Evolutionary conservation across 1,140 invertebrate species (phyloP), one percentile per base, ranked within the genome.

Genomic region (Drosophila jambulina): DNA sequence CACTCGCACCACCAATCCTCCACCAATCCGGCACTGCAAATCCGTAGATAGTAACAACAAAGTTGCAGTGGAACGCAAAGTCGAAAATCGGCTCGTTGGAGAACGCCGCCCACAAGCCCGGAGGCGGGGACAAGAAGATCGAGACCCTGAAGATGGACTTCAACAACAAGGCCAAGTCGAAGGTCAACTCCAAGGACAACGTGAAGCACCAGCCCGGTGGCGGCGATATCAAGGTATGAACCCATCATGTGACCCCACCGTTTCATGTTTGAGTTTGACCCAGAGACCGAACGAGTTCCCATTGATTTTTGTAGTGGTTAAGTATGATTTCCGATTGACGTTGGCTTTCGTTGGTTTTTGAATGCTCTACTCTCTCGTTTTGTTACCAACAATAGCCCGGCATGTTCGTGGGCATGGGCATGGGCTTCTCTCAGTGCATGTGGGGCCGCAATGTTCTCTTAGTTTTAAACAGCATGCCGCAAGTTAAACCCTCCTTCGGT

Each of bases 121-220:
- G 97, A 38, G 98, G 98, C 32, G 98, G 98, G 29, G 97, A 97
- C 79, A 97, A 98, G 93, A 98, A 98, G 94, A 98, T 99, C 48
- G 97, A 98, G 93, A 95, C 95, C 1, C 95, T 98, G 7, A 98
- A 98, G 93, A 93, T 98, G 67, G 97, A 98, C 80, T 99, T 98
- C 93, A 98, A 98, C 88, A 96, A 97, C 48, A 97, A 97, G 93
- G 97, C 97, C 12, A 97, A 97, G 92, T 95, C 97, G n/a, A 98
- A 97, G 94, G 96, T 98, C 64, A 97, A 97, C 46, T 99, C 98
- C 23, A 96, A 98, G 83, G 97, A 97, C 42, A 99, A 99, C 93
- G 95, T 98, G 15, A 92, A 92, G 62, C 72, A 93, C 78, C 75
- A 82, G 72, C 91, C 92, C 15, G 97, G 98, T 62, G 98, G 98